Evolutionary conservation across 2,888 invertebrate species (phyloP), one percentile per base, ranked within the genome.

Genomic region (Frankliniella fusca): DNA sequence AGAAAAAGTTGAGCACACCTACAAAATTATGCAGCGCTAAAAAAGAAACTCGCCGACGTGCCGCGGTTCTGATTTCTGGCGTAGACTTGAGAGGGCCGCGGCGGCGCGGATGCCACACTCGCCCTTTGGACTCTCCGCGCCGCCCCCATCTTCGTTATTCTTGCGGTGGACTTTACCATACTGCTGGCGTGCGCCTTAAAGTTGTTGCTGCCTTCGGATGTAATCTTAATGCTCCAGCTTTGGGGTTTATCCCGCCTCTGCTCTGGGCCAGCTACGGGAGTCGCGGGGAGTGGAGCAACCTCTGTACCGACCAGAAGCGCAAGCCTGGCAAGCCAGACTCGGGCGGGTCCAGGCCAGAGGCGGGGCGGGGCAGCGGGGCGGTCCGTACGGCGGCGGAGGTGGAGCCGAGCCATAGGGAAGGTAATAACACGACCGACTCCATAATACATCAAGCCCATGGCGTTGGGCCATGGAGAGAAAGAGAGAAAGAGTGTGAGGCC

Each of bases 371-470:
- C 79, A n/a, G 20, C 3, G 10, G 65, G 38, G 3, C 38, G 38
- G 38, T 38, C 38, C 3, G 38, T 38, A 38, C 38, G 38, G 38
- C 3, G 38, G 38, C 5, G 38, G 38, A 50, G 50, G 23, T 61
- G 23, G 49, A 48, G 27, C n/a, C 81, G 81, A 27, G 82, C 23
- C 79, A 11, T 54, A 8, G 54, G 23, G 70, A 23, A 23, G n/a
- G 23, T 23, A 70, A 23, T 70, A 70, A 23, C 70, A 23, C 70
- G 5, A 54, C 3, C 54, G 23, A 11, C 70, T 70, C 70, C 23
- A 70, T 70, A 70, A 70, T 70, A 70, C 70, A 70, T 70, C 70
- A n/a, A 18, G n/a, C 61, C 12, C 54, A 54, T 54, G 54, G 54
- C 54, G 54, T 9, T 9, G 12, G 54, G 12, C 54, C 18, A 54